Evolutionary conservation across 2,113 vertebrate genomes (phyloP), one percentile per base, ranked within the genome.

Genomic region (Corynorhinus townsendii): DNA sequence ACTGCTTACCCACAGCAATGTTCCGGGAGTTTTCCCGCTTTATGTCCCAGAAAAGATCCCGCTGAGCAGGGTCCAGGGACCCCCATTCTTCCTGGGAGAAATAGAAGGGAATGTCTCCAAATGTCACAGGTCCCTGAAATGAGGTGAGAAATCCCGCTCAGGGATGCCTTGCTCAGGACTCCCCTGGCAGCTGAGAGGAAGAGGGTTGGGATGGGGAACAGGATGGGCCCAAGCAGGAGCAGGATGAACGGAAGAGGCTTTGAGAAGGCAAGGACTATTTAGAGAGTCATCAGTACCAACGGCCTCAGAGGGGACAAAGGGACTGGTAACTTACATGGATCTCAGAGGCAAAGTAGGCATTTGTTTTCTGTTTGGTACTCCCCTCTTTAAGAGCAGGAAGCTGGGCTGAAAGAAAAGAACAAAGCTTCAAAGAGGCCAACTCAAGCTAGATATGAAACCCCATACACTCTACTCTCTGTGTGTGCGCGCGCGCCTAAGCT

Each of bases 11-110:
- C 4, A 52, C 82, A n/a, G 89, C 30, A 17, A 89, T 2, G 2
- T 84, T 94, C 95, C 35, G 90, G 11, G 95, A 96, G 59, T 93
- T 97, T 68, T 96, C 95, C 62, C 94, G 96, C 86, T 97, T 97
- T 62, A 97, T 97, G 86, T 96, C 95, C 96, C 97, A 97, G 83
- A 97, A 97, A 59, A 97, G 96, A 47, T 96, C 92, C 94, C 94
- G 94, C 92, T 97, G 97, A 59, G 96, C 90, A 49, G 96, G 92
- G 64, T 96, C 92, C 71, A 97, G 86, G 71, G 93, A 96, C 8
- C 96, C 86, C 97, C 97, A 97, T 69, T 97, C 97, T 91, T 97
- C 97, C 89, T 20, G 93, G 52, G 97, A 97, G 76, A 97, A 95
- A 89, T 96, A 97, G 94, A 97, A 97, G 73, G 97, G 96, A 28